Base-by-base conservation (phyloP, 2,888 invertebrate species). In the Ommatoiulus sabulosus region DNA sequence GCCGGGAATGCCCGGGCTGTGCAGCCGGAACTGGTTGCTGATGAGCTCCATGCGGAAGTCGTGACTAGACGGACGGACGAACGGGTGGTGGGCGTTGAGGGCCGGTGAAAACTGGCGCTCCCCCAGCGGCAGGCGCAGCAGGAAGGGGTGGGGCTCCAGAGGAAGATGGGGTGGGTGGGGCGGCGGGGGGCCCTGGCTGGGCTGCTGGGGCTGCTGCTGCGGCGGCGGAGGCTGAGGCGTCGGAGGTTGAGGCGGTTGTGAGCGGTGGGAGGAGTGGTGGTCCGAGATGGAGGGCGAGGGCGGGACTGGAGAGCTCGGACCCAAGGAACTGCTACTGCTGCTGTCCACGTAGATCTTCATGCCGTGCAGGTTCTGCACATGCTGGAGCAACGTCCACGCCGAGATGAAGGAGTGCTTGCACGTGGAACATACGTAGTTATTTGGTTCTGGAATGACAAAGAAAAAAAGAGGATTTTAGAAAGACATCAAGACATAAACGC, bases 361-460 rank as follows among this genome's bases (percentile, higher is more conserved):
- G 35, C 98, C 98, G 92, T 99, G 99, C 89, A 96, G 95, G 92
- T 96, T 96, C 93, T 99, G 98, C 46, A 97, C 98, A 93, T 99
- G 99, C 92, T 98, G 98, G 80, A 99, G 95, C 90, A 99, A 94
- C 89, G 96, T 95, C 99, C 99, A 99, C 8, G 99, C 98, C n/a
- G 98, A 98, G 91, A 96, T 96, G 91, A 97, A 95, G 87, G 97
- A 95, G 90, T 97, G 96, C 92, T 97, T 97, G 94, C 99, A 99
- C 91, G 98, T 97, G 86, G 96, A 97, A 92, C 98, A 99, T 90
- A 97, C 96, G 93, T 98, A 97, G 94, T 97, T 97, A 93, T 96
- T 96, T 90, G 98, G 98, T 94, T 98, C 98, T 93, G 92, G 87
- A 92, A 91, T 88, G 85, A 89, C 88, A 87, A 89, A 89, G 85